Base-by-base conservation (phyloP, 2,888 invertebrate genomes). In the Dendrolimus pini region DNA sequence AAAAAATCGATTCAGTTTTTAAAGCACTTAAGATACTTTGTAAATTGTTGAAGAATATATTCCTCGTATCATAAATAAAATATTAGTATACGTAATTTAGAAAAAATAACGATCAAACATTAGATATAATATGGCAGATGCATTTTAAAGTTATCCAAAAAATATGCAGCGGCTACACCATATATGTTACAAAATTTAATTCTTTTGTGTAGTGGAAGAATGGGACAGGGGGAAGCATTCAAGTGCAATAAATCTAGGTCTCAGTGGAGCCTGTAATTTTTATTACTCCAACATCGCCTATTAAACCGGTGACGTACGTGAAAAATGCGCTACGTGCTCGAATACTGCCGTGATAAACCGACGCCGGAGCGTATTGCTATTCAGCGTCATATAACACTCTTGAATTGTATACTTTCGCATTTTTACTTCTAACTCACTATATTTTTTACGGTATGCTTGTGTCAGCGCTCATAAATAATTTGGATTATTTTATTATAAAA, bases 261-360 rank as follows among this genome's bases (percentile, higher is more conserved):
- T 77, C 75, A 58, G 65, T 62, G 69, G 76, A 59, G 65, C 70
- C 68, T 71, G 72, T 74, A 75, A 74, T 78, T 77, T 77, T 78
- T 77, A 74, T 75, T 74, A 77, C 64, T 59, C 62, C 64, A 64
- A 65, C 65, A 67, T 65, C 60, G 68, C 57, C 64, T 71, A 70
- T 73, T 72, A 68, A 67, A 65, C 59, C 60, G 52, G 58, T 61
- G 56, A 60, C 61, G 62, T 59, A 55, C 55, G 59, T 62, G 62
- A 63, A 59, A 61, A 60, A 62, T 62, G 59, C 56, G 54, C 56
- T 54, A 62, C 61, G 60, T 61, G 60, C 59, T 59, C 58, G 58
- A 59, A 61, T 59, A 60, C 54, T 54, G 52, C 54, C 52, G 58
- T 42, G 57, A 60, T 64, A 62, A 61, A 62, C 58, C 57, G 57